A percentile compares a stretch with the other conserved stretches of the same genome.
phyloP scores from a whole-genome alignment of 2,888 invertebrate genomes.

The Trichopoda pennipes region DNA sequence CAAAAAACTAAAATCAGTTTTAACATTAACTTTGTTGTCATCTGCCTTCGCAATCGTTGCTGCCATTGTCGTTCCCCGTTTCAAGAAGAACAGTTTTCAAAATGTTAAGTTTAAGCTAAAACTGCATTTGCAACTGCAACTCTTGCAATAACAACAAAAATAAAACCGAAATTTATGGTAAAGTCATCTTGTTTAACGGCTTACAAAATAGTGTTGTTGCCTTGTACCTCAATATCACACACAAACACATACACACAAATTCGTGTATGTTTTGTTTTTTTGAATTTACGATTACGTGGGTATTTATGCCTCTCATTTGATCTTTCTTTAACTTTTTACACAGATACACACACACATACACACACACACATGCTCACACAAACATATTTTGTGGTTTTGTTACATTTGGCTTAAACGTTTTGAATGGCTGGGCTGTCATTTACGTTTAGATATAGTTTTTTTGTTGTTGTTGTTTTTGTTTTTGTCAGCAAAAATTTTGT shows the following conservation, averaged over 20 bases:
- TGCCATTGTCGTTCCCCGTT: neutral
- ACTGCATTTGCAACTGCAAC: slow-evolving; percentile 20
- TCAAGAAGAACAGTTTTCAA: slow-evolving; percentile 32
- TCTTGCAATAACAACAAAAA: slow-evolving; percentile 28
- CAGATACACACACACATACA: neutral
- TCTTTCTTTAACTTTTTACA: slow-evolving; percentile 31
- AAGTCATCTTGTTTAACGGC: slow-evolving; percentile 67
- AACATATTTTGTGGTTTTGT: neutral
- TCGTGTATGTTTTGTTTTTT: slow-evolving; percentile 46
- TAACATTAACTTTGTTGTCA: neutral
- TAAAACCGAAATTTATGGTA: slow-evolving; percentile 65
- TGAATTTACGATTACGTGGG: slow-evolving; percentile 61
- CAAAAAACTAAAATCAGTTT: slow-evolving; percentile 1
- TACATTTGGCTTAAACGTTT: slow-evolving; percentile 52
- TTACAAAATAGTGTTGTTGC: slow-evolving; percentile 66
- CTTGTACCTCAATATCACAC: slow-evolving; percentile 51
- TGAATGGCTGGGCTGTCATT: slow-evolving; percentile 61
- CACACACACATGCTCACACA: neutral
- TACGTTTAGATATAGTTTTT: slow-evolving; percentile 42
- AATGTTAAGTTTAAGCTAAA: slow-evolving; percentile 34
- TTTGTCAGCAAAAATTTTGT: slow-evolving; percentile 1
- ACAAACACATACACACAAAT: slow-evolving; percentile 53
- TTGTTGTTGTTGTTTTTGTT: slow-evolving; percentile 5
- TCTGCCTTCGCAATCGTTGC: neutral
- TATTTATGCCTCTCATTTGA: slow-evolving; percentile 44